Conservation (phyloP, 2,113 vertebrate species). For the Suricata suricatta region DNA sequence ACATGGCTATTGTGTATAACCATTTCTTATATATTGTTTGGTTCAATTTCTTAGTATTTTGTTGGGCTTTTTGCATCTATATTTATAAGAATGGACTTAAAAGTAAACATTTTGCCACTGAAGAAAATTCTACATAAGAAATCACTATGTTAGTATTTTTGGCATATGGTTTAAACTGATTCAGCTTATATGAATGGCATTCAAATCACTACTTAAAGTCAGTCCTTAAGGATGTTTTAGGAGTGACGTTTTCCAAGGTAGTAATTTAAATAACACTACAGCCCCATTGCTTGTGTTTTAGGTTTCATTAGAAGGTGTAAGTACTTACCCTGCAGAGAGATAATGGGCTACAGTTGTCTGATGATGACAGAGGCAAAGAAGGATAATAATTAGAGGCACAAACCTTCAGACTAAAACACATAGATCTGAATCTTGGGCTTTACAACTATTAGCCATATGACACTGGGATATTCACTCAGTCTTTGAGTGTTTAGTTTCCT, state of each 20-base stretch:
- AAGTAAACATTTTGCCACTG: neutral
- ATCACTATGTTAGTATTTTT: neutral
- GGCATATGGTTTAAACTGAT: neutral
- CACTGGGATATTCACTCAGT: neutral
- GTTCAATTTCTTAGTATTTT: neutral
- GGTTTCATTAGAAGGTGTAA: neutral
- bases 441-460: neutral
- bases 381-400: neutral
- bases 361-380: neutral
- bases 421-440: neutral
- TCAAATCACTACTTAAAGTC: neutral
- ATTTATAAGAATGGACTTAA: neutral
- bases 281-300: neutral
- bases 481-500: neutral
- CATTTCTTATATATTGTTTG: neutral
- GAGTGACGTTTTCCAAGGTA: neutral
- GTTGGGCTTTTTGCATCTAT: neutral
- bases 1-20: neutral
- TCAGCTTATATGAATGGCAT: neutral
- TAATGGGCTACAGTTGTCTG: neutral
- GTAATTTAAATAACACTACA: neutral
- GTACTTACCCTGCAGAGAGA: neutral
- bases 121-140: neutral
- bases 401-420: neutral
- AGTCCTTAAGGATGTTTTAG: neutral